Conservation (phyloP, 1,140 invertebrate genomes). For the Aphelenchoides fujianensis region DNA sequence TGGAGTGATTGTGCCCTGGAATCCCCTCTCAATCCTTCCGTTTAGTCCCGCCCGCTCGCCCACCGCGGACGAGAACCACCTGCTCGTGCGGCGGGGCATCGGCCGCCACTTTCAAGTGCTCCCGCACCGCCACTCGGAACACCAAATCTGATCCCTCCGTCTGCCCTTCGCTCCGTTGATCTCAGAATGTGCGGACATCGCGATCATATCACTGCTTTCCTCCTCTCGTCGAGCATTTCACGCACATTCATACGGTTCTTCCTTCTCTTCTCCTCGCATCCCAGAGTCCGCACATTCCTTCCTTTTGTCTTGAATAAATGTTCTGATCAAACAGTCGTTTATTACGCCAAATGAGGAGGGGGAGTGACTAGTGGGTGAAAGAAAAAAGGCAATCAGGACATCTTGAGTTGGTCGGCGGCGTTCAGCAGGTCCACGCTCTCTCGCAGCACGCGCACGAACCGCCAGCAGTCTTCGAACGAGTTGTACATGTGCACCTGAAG, state of each 20-base stretch:
- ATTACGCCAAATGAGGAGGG: too few species aligned
- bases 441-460: constrained; percentile 49
- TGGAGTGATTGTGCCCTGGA: background rate
- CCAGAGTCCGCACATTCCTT: too few species aligned
- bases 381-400: too few species aligned
- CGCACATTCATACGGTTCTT: too few species aligned
- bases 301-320: too few species aligned
- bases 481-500: constrained; percentile 66
- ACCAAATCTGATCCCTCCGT: background rate
- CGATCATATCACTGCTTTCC: too few species aligned
- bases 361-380: too few species aligned
- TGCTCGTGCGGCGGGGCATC: background rate
- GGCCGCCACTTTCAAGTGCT: background rate
- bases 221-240: too few species aligned
- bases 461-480: constrained; percentile 66
- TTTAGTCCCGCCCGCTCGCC: background rate
- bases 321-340: too few species aligned
- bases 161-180: too few species aligned
- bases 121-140: background rate
- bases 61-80: background rate
- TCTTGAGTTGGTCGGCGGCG: constrained; percentile 1
- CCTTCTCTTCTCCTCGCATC: too few species aligned
- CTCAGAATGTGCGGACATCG: too few species aligned
- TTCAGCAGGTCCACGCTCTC: constrained; percentile 2
- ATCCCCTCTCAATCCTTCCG: background rate